Percentiles rank a stretch among this genome's conserved stretches.
Conservation (phyloP, 2,888 invertebrate species). For the Rotaria sp. region DNA sequence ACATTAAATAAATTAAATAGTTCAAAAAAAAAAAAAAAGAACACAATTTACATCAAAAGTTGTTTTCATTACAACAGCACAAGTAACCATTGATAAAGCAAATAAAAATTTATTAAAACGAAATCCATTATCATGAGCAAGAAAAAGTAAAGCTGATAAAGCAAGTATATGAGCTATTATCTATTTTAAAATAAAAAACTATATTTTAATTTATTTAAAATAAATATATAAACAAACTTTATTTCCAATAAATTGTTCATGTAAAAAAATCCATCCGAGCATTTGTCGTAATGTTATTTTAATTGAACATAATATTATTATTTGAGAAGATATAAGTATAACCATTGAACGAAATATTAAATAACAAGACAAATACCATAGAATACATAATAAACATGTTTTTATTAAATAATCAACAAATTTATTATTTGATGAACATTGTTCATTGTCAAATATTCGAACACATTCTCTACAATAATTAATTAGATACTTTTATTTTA, state of each 20-base stretch:
- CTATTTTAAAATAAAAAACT: neutral
- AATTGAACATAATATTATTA: neutral
- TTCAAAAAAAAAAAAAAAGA: neutral
- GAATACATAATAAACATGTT: neutral
- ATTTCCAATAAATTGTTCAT: slow-evolving; percentile 27
- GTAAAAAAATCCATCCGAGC: neutral
- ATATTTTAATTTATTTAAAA: neutral
- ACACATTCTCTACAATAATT: neutral
- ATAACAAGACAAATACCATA: slow-evolving; percentile 1
- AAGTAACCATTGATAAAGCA: neutral
- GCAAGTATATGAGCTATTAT: neutral
- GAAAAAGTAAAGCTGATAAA: neutral
- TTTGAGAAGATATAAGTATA: neutral
- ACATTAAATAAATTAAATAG: neutral
- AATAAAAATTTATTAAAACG: slow-evolving; percentile 18
- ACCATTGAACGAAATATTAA: slow-evolving; percentile 1
- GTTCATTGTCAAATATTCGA: neutral
- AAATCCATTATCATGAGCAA: neutral
- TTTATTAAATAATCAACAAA: neutral
- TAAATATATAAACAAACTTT: neutral
- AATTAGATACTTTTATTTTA: neutral
- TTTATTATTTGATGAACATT: neutral
- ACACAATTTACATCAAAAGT: neutral
- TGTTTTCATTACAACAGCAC: neutral
- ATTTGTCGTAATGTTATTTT: neutral